Evolutionary conservation across 2,797 vertebrate genomes (phyloP), one percentile per base, ranked within the genome.

Genomic region (Otolemur crassicaudatus): DNA sequence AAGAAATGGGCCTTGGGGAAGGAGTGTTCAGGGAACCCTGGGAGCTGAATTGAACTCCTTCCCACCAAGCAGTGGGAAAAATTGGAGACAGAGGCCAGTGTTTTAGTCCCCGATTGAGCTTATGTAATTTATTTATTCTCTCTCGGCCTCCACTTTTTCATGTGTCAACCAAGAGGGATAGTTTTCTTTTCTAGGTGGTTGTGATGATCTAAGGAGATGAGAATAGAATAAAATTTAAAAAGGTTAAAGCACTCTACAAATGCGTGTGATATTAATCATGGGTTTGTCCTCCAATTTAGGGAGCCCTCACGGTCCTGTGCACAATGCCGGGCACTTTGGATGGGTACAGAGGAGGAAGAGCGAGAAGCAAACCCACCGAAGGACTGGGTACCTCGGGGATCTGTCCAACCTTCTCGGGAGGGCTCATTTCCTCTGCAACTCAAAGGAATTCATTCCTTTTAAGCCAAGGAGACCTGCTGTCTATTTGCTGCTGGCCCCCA

Each of bases 361-460:
- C 29, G 9, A 14, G 2, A 1, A 7, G 49, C 6, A 4, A n/a
- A 34, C 11, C 5, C 27, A 6, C 19, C 3, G 4, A 1, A 17
- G 31, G 43, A 9, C 10, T 60, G 58, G 58, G 1, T 37, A 14
- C 22, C 56, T 43, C 43, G 17, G n/a, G 23, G 34, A 34, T 83
- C 31, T 13, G 17, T 29, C 46, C 56, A 61, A 1, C 53, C 25
- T 80, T 46, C 77, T 76, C 40, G 40, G n/a, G n/a, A 63, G 22
- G 25, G 25, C 22, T 10, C 34, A 1, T 37, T 49, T 63, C 60
- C 19, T n/a, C 58, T 25, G 8, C 53, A 69, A 13, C 5, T 69
- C 75, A 65, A 60, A 94, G 60, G 46, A 70, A 46, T 27, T 73
- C 4, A 20, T 67, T 63, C 17, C 76, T 84, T 81, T 19, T 25